Conservation (phyloP, 1,140 invertebrate genomes). For the Bombus confusus region DNA sequence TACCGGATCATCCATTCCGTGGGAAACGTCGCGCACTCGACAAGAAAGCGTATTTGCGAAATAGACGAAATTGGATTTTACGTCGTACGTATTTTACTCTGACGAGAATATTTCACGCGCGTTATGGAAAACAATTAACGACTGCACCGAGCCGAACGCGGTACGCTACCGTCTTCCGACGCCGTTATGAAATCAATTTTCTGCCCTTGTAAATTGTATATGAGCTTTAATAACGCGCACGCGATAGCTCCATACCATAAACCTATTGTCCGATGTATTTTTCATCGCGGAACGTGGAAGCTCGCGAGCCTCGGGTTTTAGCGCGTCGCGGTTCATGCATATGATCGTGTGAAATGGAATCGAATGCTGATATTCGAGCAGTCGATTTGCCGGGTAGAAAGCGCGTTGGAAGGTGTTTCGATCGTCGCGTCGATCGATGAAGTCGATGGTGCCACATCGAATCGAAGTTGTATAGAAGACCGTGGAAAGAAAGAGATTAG, state of each 20-base stretch:
- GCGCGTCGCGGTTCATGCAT: background rate
- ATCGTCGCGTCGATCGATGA: background rate
- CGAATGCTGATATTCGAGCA: background rate
- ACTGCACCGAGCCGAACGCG: background rate
- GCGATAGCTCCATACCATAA: background rate
- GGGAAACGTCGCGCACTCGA: background rate
- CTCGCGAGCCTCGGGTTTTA: background rate
- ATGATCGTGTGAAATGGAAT: background rate
- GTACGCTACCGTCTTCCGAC: slow-evolving; percentile 2
- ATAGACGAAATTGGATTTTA: background rate
- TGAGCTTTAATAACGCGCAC: background rate
- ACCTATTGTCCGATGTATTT: background rate
- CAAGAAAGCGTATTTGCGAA: background rate
- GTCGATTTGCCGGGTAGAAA: background rate
- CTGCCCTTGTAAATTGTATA: slow-evolving; percentile 26
- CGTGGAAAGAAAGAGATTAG: slow-evolving; percentile 16
- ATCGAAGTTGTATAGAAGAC: background rate
- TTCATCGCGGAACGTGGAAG: background rate
- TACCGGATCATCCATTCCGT: background rate
- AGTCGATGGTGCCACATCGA: background rate
- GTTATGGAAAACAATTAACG: slow-evolving; percentile 69
- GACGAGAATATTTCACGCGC: slow-evolving; percentile 60
- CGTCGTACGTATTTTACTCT: background rate
- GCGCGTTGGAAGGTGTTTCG: background rate
- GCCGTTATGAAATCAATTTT: slow-evolving; percentile 59